These are phyloP conservation scores for Pogonocherus hispidulus DNA, from an alignment of 2,888 invertebrate genomes.

Conservation along the genomic window DNA sequence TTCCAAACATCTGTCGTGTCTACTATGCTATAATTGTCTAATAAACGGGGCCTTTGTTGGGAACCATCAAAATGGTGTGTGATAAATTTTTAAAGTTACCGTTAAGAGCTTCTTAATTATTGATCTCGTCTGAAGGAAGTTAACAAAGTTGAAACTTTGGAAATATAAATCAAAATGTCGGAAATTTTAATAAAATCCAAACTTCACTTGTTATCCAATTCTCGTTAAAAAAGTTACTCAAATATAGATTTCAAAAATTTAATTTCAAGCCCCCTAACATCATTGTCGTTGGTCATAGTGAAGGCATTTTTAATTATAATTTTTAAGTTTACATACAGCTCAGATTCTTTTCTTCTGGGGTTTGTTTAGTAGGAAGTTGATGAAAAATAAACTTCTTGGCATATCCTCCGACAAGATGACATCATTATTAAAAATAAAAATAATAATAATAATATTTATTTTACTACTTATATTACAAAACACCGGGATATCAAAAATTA, in stretches of 20 bases:
- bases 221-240: not conserved
- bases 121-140: not conserved
- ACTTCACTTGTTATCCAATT: not conserved
- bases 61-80: not conserved
- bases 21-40: not conserved
- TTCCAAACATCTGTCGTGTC: too few species aligned
- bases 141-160: not conserved
- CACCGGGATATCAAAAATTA: too few species aligned
- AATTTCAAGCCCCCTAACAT: not conserved
- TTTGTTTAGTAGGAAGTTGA: too few species aligned
- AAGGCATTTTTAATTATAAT: not conserved
- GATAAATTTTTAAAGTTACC: not conserved
- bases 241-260: not conserved
- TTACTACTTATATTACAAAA: too few species aligned
- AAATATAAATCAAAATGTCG: not conserved
- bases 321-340: not conserved
- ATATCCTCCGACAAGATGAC: too few species aligned
- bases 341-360: not conserved
- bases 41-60: not conserved
- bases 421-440: too few species aligned
- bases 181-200: slow-evolving; percentile 4
- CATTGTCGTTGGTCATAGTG: not conserved
- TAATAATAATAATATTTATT: too few species aligned
- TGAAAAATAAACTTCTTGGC: too few species aligned
- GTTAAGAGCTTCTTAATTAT: not conserved